Evolutionary conservation across 2,797 vertebrate species (phyloP).

Genomic region (Protosalanx chinensis): DNA sequence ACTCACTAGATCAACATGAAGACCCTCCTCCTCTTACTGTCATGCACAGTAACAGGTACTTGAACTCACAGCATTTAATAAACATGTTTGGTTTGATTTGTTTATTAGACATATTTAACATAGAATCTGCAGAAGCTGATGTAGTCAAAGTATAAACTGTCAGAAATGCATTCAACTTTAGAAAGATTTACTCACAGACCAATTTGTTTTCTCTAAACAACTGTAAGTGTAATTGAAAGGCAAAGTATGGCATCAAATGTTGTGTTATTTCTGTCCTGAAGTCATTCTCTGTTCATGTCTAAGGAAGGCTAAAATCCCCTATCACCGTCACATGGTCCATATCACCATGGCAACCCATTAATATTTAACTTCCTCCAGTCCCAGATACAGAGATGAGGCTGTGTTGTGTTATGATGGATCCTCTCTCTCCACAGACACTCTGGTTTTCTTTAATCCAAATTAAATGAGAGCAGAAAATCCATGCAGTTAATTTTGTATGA

Average conservation of each 20-base stretch:
- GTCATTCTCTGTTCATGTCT: neutral
- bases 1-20: constrained; percentile 47
- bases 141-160: no score
- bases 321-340: neutral
- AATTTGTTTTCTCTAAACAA: neutral
- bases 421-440: neutral
- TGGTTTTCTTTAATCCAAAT: neutral
- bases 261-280: neutral
- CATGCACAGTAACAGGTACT: constrained; percentile 57
- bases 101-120: neutral
- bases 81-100: neutral
- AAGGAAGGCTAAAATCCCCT: neutral
- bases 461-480: neutral
- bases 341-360: neutral
- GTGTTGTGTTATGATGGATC: neutral
- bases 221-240: neutral
- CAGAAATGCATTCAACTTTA: neutral
- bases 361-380: neutral
- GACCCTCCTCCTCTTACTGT: constrained; percentile 38
- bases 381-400: neutral
- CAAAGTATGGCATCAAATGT: neutral
- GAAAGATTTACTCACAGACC: neutral
- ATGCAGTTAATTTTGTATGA: neutral
- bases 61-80: neutral
- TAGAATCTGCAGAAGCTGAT: no score